Base-by-base conservation (phyloP, 2,113 vertebrate species). In the Carlito syrichta region DNA sequence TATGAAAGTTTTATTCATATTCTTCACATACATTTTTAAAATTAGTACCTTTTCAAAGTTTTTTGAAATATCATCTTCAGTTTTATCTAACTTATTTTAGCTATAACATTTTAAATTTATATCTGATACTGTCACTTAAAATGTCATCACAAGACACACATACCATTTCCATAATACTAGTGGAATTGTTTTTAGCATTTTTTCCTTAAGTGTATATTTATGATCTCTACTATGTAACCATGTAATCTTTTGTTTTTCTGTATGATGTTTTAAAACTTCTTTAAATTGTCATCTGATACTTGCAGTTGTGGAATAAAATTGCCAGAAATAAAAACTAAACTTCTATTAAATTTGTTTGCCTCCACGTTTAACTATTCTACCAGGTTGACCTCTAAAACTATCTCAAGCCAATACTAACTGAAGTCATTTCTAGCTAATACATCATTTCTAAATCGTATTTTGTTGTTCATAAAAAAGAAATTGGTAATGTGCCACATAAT, bases 51-150 rank as follows among this genome's bases (percentile, higher is more conserved):
- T 63, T 92, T 78, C 73, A 54, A n/a, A 56, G 50, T 92, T 86
- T 94, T 94, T 23, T 68, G 17, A 76, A 89, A 22, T 20, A 40
- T 83, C 14, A 10, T 73, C 27, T 96, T 92, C 2, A 60, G 5
- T 71, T 92, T 95, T 74, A 48, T 12, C 45, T 58, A 86, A 73
- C n/a, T 90, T 82, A n/a, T 89, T 92, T 81, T 82, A 86, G 3
- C 84, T 89, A 38, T 35, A 86, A 62, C 17, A 63, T 90, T 94
- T 96, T 73, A 43, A 76, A 93, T 79, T 17, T 10, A 30, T 82
- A 14, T 86, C 54, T 86, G 35, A 23, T 86, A 56, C 45, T 73
- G 11, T 93, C 62, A 92, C 25, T 83, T 62, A 62, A 91, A 32
- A 56, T 74, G 43, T 84, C 20, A 88, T 85, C 74, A 93, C 4